phyloP scores from a whole-genome alignment of 2,797 vertebrate species.

The Brachymystax lenok region DNA sequence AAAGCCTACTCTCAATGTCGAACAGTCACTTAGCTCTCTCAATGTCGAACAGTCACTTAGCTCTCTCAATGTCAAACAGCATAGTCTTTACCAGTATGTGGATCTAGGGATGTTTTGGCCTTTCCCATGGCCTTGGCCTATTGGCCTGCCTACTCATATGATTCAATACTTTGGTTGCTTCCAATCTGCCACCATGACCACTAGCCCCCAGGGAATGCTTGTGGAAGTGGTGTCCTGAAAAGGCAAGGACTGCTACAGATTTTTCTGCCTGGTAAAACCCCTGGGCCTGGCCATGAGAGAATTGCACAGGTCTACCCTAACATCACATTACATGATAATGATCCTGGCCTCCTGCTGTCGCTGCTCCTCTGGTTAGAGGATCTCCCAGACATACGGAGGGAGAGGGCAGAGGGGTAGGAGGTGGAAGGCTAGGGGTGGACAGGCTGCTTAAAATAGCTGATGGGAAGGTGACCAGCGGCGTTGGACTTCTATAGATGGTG shows the following conservation, averaged over 20 bases:
- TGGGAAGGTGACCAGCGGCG: constrained; percentile 78
- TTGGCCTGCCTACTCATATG: neutral
- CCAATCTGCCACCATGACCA: neutral
- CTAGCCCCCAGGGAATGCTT: neutral
- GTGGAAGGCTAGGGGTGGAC: constrained; percentile 60
- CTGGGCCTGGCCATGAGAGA: neutral
- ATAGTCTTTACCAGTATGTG: neutral
- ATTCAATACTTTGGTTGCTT: neutral
- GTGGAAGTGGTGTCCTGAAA: neutral
- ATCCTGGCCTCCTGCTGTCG: constrained; percentile 31
- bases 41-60: neutral
- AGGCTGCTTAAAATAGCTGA: constrained; percentile 91
- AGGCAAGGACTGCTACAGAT: neutral
- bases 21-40: neutral
- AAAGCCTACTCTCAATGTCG: neutral
- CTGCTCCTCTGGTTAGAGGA: constrained; percentile 74
- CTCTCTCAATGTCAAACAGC: neutral
- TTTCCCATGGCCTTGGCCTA: neutral
- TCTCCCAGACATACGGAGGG: constrained; percentile 81
- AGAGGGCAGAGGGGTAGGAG: constrained; percentile 28
- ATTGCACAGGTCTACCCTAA: neutral
- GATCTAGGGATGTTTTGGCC: neutral
- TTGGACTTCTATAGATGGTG: constrained; percentile 99
- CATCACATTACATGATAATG: constrained; percentile 29
- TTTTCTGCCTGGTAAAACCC: neutral